These are phyloP conservation scores for Eupithecia pulchellata DNA, from an alignment of 2,888 invertebrate genomes.

Conservation along the genomic window DNA sequence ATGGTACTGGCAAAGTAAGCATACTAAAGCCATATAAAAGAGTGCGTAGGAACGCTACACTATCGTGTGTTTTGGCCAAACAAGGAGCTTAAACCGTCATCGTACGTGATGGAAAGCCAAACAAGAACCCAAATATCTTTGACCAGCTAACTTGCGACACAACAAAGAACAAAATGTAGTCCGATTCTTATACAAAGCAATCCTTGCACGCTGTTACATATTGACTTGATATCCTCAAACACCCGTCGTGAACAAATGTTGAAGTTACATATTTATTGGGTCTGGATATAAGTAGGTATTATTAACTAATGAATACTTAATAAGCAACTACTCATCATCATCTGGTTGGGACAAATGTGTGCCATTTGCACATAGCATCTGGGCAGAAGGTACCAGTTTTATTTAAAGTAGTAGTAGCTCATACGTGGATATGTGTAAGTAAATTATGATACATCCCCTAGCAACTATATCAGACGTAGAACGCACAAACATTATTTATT, in stretches of 20 bases:
- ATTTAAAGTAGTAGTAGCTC: neutral
- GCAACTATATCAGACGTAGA: neutral
- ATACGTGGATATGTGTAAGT: neutral
- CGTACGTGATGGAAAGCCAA: constrained; percentile 24
- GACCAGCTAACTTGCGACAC: neutral
- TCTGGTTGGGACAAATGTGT: no score
- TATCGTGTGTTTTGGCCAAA: constrained; percentile 15
- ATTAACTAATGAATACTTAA: neutral
- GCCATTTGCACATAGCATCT: no score
- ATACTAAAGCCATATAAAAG: neutral
- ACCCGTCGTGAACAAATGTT: neutral
- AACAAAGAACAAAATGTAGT: neutral
- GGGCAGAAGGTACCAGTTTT: neutral
- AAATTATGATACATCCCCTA: neutral
- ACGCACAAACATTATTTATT: neutral
- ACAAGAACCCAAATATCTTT: constrained; percentile 13
- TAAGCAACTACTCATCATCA: neutral
- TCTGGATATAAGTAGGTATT: neutral
- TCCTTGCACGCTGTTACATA: neutral
- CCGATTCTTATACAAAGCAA: neutral
- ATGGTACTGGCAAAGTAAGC: neutral
- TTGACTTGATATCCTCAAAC: no score
- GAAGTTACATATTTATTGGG: neutral
- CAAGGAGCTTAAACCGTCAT: constrained; percentile 14
- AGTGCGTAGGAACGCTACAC: neutral